These are phyloP conservation scores for Actenoides lindsayi DNA, from an alignment of 2,113 vertebrate genomes.

Conservation along the genomic window DNA sequence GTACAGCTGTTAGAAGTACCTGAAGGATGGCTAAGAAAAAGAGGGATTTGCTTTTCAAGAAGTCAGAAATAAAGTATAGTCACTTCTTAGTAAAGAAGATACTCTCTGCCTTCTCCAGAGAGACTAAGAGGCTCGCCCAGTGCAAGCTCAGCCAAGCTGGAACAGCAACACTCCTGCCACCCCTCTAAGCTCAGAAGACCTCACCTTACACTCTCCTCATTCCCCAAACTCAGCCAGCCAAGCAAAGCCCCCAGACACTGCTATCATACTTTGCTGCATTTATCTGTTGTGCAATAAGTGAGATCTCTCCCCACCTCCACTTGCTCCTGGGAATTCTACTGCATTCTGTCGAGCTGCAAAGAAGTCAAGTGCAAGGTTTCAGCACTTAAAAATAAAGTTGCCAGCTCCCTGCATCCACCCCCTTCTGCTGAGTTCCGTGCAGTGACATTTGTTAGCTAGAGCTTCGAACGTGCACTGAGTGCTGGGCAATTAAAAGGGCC, in stretches of 20 bases:
- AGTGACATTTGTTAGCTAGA: neutral
- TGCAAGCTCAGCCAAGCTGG: neutral
- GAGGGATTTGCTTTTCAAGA: neutral
- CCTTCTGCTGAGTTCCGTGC: neutral
- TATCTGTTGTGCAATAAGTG: neutral
- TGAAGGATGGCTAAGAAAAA: neutral
- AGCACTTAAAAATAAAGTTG: slow-evolving; percentile 8
- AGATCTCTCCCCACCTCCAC: neutral
- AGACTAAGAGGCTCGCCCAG: neutral
- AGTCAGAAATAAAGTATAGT: neutral
- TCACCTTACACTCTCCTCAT: neutral
- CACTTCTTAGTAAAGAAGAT: neutral
- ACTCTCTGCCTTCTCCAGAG: neutral
- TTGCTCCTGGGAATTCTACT: neutral
- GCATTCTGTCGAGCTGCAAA: neutral
- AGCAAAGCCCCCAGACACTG: neutral
- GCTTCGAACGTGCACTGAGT: neutral
- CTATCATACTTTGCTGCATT: neutral
- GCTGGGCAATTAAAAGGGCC: neutral
- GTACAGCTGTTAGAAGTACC: neutral
- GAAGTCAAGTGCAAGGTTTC: slow-evolving; percentile 8
- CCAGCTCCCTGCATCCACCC: neutral
- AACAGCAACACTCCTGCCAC: neutral
- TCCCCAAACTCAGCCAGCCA: neutral
- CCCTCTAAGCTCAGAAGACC: neutral